These are phyloP conservation scores for Sylvicapra grimmia DNA, from an alignment of 2,113 vertebrate genomes.

Conservation along the genomic window DNA sequence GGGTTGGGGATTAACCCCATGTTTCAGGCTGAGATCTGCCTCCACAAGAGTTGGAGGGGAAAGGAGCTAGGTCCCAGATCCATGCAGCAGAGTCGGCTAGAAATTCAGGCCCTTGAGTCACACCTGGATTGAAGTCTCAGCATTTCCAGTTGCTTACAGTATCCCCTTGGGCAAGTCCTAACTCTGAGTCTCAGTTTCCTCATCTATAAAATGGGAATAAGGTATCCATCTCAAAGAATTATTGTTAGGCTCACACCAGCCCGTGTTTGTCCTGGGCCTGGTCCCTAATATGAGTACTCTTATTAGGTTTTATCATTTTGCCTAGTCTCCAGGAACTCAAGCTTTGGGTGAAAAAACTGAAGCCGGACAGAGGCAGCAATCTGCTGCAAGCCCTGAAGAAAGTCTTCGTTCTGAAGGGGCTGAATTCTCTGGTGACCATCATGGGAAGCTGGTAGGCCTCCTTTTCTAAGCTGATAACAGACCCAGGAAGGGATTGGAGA, in stretches of 20 bases:
- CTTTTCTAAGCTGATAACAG: background rate
- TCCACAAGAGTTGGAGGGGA: background rate
- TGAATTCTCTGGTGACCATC: constrained; percentile 80
- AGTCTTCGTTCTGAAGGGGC: constrained; percentile 56
- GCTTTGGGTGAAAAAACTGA: constrained; percentile 76
- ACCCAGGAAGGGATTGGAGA: background rate
- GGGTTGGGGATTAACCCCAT: background rate
- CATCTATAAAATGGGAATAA: background rate
- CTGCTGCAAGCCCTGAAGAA: constrained; percentile 79
- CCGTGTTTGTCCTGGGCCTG: background rate
- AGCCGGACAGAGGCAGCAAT: constrained; percentile 76
- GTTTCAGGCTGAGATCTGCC: background rate
- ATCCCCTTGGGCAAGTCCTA: background rate
- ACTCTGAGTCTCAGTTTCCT: background rate
- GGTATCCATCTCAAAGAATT: background rate
- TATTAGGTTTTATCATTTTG: background rate
- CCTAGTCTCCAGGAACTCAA: constrained; percentile 79
- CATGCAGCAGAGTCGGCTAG: fast-evolving
- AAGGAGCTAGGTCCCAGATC: background rate
- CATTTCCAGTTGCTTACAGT: background rate
- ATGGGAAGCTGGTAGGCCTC: constrained; percentile 79
- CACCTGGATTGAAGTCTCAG: background rate
- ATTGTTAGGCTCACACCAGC: background rate
- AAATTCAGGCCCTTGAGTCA: background rate
- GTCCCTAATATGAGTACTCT: background rate